These are phyloP conservation scores for Oxycera nigricornis DNA, from an alignment of 2,888 invertebrate genomes.

Conservation along the genomic window DNA sequence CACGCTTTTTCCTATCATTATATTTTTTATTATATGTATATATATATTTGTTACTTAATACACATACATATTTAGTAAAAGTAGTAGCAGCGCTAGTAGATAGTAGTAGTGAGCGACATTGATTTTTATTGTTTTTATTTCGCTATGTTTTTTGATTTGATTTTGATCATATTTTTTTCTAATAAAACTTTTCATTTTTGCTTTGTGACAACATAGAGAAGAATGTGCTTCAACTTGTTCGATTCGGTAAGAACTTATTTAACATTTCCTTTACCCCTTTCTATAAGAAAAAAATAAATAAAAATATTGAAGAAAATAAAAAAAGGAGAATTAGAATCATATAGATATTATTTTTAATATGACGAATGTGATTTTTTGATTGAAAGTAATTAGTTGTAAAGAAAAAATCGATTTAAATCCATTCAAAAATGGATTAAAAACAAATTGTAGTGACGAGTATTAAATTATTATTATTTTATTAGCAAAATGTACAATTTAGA, in stretches of 20 bases:
- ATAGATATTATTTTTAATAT: neutral
- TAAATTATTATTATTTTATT: neutral
- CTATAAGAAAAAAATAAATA: constrained; percentile 49
- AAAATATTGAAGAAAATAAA: constrained; percentile 32
- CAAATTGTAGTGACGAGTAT: too few relatives aligned
- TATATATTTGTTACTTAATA: neutral
- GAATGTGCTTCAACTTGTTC: constrained; percentile 49
- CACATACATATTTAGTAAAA: constrained; percentile 11
- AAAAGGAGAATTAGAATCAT: constrained; percentile 25
- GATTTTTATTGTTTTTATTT: neutral
- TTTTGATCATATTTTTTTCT: neutral
- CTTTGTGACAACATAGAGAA: neutral
- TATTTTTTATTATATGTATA: too few relatives aligned
- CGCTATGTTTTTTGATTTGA: neutral
- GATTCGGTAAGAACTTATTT: constrained; percentile 52
- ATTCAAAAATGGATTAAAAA: too few relatives aligned
- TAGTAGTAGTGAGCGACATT: constrained; percentile 19
- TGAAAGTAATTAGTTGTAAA: neutral
- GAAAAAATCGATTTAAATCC: too few relatives aligned
- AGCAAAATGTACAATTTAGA: constrained; percentile 11
- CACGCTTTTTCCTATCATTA: neutral
- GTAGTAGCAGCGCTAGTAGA: neutral
- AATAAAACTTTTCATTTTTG: neutral
- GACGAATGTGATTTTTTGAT: neutral
- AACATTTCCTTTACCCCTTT: constrained; percentile 53